phyloP scores from a whole-genome alignment of 2,113 vertebrate genomes.

The Bostrychus sinensis region DNA sequence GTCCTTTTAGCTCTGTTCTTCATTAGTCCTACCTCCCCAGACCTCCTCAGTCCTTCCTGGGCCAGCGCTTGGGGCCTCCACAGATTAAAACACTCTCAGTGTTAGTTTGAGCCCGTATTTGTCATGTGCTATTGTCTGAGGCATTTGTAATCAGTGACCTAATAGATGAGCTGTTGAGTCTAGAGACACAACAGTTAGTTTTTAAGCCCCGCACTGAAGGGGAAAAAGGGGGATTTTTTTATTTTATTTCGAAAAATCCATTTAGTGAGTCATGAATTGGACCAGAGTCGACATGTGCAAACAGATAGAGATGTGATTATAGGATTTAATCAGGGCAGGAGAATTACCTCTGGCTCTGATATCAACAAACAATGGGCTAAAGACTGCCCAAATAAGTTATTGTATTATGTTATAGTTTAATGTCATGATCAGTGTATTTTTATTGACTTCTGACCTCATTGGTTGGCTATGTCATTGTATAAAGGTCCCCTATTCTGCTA shows the following conservation, averaged over 20 bases:
- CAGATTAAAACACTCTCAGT: slow-evolving; percentile 5
- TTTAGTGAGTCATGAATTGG: slow-evolving; percentile 48
- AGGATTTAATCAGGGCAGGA: slow-evolving; percentile 4
- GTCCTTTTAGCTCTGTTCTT: slow-evolving; percentile 36
- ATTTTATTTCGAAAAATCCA: slow-evolving; percentile 8
- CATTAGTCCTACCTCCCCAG: slow-evolving; percentile 29
- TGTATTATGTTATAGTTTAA: too few relatives aligned
- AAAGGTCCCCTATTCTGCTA: too few relatives aligned
- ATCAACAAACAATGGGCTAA: too few relatives aligned
- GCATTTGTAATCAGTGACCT: slow-evolving; percentile 39
- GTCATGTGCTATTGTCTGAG: slow-evolving; percentile 42
- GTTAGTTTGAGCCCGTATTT: slow-evolving; percentile 31
- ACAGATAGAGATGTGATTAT: slow-evolving; percentile 38
- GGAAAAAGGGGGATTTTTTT: slow-evolving; percentile 10
- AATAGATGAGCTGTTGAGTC: slow-evolving; percentile 32
- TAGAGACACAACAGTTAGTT: slow-evolving; percentile 24
- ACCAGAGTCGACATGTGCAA: slow-evolving; percentile 11
- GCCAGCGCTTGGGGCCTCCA: slow-evolving; percentile 19
- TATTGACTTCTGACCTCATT: too few relatives aligned
- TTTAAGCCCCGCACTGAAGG: slow-evolving; percentile 17
- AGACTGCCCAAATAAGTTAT: too few relatives aligned
- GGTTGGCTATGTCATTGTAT: too few relatives aligned
- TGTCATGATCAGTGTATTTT: too few relatives aligned
- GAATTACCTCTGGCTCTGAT: not conserved
- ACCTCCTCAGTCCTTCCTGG: slow-evolving; percentile 22